Conservation (phyloP, 2,888 invertebrate genomes). For the Sinopyrophorus schimmeli region DNA sequence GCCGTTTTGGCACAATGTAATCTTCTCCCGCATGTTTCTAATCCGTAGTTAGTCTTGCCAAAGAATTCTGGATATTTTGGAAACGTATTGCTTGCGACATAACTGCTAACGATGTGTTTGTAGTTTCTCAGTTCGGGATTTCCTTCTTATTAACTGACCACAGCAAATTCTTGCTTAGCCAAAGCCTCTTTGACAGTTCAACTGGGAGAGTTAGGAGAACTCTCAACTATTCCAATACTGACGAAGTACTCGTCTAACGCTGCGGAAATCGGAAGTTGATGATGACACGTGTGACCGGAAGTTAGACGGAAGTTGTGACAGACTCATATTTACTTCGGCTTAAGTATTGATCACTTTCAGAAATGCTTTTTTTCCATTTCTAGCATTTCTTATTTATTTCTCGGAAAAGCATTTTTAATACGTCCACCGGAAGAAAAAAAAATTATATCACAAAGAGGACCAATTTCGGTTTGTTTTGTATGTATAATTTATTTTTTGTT, state of each 20-base stretch:
- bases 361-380: not conserved
- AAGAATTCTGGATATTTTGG: no score
- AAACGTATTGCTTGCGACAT: no score
- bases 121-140: slow-evolving; percentile 5
- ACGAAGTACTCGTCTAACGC: slow-evolving; percentile 10
- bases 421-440: slow-evolving; percentile 3
- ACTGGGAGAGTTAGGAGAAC: slow-evolving; percentile 30
- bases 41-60: no score
- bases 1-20: no score
- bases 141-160: slow-evolving; percentile 27
- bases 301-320: slow-evolving; percentile 19
- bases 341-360: slow-evolving; percentile 3
- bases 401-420: slow-evolving; percentile 18
- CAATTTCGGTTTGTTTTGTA: no score
- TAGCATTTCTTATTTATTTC: not conserved
- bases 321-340: slow-evolving; percentile 1
- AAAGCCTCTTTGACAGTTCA: slow-evolving; percentile 31
- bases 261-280: slow-evolving; percentile 21
- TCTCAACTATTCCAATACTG: slow-evolving; percentile 35
- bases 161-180: slow-evolving; percentile 24
- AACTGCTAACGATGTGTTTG: no score
- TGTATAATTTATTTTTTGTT: no score
- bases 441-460: no score
- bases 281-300: slow-evolving; percentile 26
- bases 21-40: no score